Conservation (phyloP, 2,888 invertebrate genomes). For the Torymus texanus region DNA sequence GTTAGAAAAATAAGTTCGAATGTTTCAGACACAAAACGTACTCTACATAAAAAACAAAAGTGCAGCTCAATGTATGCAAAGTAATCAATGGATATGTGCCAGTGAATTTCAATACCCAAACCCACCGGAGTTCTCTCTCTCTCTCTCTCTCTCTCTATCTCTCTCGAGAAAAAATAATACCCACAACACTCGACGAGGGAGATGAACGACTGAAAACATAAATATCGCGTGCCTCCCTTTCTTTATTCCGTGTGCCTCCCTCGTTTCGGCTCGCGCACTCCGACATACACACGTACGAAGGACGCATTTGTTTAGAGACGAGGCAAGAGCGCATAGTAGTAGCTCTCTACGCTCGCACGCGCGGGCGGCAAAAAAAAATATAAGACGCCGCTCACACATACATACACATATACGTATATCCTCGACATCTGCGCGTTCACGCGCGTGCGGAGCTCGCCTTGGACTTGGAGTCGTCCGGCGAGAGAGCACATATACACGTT, state of each 20-base stretch:
- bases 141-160: too few relatives aligned
- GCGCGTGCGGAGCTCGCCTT: background rate
- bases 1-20: too few relatives aligned
- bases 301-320: slow-evolving; percentile 34
- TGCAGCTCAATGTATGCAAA: too few relatives aligned
- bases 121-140: too few relatives aligned
- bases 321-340: background rate
- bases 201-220: slow-evolving; percentile 12
- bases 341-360: too few relatives aligned
- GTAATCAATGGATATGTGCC: too few relatives aligned
- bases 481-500: background rate
- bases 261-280: too few relatives aligned
- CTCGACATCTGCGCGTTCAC: slow-evolving; percentile 9
- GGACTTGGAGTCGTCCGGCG: background rate
- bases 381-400: too few relatives aligned
- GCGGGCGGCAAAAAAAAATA: slow-evolving; percentile 7
- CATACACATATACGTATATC: background rate
- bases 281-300: background rate
- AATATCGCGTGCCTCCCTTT: slow-evolving; percentile 4
- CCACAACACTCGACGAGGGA: background rate
- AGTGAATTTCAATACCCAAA: too few relatives aligned
- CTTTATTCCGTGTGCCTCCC: background rate
- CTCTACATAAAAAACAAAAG: too few relatives aligned
- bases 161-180: too few relatives aligned
- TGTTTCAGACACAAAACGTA: too few relatives aligned